Conservation (phyloP, 2,113 vertebrate species). For the Arvicanthis niloticus region DNA sequence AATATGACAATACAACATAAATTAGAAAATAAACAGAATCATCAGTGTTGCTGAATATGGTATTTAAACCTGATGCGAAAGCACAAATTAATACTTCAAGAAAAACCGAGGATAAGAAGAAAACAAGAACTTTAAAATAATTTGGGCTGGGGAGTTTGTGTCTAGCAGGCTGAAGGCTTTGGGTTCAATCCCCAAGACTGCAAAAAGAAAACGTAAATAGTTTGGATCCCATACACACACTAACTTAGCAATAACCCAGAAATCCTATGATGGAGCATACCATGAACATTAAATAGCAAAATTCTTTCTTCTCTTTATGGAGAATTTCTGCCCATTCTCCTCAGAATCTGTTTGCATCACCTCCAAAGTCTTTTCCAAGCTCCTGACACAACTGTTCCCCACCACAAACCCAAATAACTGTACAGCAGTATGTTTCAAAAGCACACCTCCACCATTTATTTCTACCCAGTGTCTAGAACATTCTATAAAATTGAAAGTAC, state of each 20-base stretch:
- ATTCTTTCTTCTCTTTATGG: not conserved
- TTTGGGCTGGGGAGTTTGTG: not conserved
- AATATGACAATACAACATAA: not conserved
- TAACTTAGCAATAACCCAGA: not conserved
- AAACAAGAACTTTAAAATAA: not conserved
- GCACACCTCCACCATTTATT: not conserved
- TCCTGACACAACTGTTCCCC: not conserved
- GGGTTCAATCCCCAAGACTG: not conserved
- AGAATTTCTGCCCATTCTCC: not conserved
- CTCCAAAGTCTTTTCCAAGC: conserved; percentile 18
- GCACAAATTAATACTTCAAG: not conserved
- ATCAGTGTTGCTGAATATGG: not conserved
- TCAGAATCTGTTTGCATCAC: not conserved
- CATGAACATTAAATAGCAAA: not conserved
- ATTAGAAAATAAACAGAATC: not conserved
- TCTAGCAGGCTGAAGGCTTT: not conserved
- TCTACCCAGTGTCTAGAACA: not conserved
- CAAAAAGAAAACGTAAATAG: not conserved
- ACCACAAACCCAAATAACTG: not conserved
- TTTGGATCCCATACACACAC: not conserved
- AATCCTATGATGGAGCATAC: not conserved
- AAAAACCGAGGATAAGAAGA: not conserved
- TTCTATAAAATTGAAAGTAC: not conserved
- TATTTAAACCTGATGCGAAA: not conserved
- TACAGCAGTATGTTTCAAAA: not conserved